Evolutionary conservation across 1,140 invertebrate genomes (phyloP).

Genomic region (Drosophila lowei): DNA sequence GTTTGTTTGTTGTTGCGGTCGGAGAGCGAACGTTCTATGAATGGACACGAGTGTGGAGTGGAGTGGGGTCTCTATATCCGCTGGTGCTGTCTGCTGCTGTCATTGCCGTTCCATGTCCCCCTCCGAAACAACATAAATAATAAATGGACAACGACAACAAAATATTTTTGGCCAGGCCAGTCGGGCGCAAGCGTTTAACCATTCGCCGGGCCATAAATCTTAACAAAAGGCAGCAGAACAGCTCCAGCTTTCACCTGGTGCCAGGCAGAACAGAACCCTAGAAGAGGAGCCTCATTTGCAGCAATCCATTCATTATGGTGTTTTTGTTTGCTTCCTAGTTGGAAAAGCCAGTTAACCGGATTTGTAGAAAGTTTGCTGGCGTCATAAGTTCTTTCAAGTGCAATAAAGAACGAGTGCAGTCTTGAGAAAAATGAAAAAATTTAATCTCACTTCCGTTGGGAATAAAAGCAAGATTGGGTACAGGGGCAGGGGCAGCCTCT

Average conservation of each 20-base stretch:
- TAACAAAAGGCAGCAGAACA: constrained; percentile 3
- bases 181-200: constrained; percentile 15
- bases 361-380: not conserved
- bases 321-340: not conserved
- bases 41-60: constrained; percentile 25
- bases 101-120: not conserved
- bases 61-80: constrained; percentile 26
- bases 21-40: constrained; percentile 27
- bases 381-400: not conserved
- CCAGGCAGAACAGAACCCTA: constrained; percentile 6
- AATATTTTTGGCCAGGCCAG: constrained; percentile 45
- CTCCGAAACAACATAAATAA: constrained; percentile 45
- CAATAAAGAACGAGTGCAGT: not conserved
- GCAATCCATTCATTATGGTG: constrained; percentile 15
- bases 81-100: constrained; percentile 4
- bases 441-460: constrained; percentile 5
- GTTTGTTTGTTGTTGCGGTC: not conserved
- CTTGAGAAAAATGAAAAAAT: not conserved
- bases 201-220: constrained; percentile 20
- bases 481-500: too few relatives aligned
- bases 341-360: not conserved
- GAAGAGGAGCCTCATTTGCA: constrained; percentile 2
- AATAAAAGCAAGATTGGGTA: not conserved
- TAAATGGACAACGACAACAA: constrained; percentile 36
- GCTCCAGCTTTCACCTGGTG: constrained; percentile 41